Conservation (phyloP, 2,113 vertebrate species). For the Opisthocomus hoazin region DNA sequence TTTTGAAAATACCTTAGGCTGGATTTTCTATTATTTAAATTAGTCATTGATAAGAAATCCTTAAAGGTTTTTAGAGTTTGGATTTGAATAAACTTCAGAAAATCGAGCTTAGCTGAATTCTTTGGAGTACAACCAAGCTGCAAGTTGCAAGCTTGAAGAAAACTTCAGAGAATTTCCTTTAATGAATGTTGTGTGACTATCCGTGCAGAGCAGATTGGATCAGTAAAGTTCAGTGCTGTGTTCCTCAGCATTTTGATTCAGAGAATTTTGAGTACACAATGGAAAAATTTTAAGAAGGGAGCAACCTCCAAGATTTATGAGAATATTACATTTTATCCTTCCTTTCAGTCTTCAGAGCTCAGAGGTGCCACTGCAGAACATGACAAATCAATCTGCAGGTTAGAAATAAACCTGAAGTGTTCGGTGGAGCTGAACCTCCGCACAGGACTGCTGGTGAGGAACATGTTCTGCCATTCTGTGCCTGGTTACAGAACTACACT, state of each 20-base stretch:
- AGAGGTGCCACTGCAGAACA: neutral
- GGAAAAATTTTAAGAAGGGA: neutral
- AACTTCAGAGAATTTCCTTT: neutral
- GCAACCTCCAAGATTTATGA: neutral
- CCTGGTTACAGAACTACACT: neutral
- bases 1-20: neutral
- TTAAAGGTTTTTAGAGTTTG: neutral
- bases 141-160: neutral
- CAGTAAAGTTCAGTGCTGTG: neutral
- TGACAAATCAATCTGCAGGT: conserved; percentile 1
- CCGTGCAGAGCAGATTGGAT: neutral
- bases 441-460: neutral
- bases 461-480: neutral
- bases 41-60: neutral
- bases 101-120: neutral
- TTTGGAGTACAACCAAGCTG: neutral
- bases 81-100: neutral
- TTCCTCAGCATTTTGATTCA: neutral
- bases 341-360: neutral
- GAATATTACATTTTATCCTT: conserved; percentile 10
- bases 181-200: neutral
- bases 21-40: neutral
- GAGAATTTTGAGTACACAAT: neutral
- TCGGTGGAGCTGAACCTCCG: neutral
- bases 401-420: neutral